A percentile compares a stretch with the other conserved stretches of the same genome.
Evolutionary conservation across 2,113 vertebrate species (phyloP).

Genomic region (Pteropus alecto): DNA sequence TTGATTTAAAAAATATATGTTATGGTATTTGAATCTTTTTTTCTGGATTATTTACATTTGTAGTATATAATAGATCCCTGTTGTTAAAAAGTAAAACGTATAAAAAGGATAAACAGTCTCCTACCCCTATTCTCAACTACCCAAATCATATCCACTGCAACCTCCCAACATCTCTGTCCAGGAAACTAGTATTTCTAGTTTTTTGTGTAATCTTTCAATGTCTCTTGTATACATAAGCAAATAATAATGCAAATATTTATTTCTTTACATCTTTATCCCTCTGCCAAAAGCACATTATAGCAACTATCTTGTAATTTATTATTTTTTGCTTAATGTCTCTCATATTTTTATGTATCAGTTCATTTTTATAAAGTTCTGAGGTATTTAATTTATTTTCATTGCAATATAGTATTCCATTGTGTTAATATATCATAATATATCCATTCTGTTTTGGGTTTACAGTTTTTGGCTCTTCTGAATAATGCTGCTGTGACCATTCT

Average conservation of each 20-base stretch:
- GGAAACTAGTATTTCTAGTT: background rate
- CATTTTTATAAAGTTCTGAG: background rate
- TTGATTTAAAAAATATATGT: background rate
- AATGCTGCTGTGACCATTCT: background rate
- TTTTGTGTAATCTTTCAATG: background rate
- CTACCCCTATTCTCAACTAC: background rate
- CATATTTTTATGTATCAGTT: background rate
- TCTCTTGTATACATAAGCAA: background rate
- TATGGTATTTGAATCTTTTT: background rate
- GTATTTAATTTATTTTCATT: background rate
- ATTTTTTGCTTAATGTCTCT: background rate
- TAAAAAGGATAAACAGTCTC: background rate
- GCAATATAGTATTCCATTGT: background rate
- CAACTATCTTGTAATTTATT: background rate
- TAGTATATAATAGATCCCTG: background rate
- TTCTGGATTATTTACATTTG: background rate
- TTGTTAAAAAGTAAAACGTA: background rate
- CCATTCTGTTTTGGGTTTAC: background rate
- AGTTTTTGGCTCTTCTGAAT: background rate
- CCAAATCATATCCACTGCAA: background rate
- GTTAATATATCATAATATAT: background rate
- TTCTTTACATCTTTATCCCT: background rate
- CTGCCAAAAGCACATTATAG: background rate
- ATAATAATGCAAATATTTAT: background rate
- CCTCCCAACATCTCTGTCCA: background rate